phyloP scores from a whole-genome alignment of 2,888 invertebrate species.

The Drosophila hamatofila region DNA sequence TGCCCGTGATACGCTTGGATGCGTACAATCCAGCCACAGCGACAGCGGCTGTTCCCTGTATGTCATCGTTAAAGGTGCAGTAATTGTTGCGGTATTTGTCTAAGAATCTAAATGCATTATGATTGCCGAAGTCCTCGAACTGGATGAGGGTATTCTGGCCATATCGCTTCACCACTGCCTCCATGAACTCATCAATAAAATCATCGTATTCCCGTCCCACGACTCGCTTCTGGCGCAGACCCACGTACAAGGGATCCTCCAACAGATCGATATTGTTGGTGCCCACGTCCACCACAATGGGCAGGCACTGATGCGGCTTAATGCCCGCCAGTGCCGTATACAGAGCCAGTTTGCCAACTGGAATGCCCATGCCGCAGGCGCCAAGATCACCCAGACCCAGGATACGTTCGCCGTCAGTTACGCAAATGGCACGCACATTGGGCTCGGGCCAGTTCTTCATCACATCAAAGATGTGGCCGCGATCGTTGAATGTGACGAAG shows the following conservation, averaged over 20 bases:
- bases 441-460: slow-evolving; percentile 89
- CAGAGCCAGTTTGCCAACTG: slow-evolving; percentile 97
- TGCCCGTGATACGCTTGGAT: slow-evolving; percentile 86
- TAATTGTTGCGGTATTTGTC: slow-evolving; percentile 95
- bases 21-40: slow-evolving; percentile 94
- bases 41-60: slow-evolving; percentile 98
- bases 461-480: slow-evolving; percentile 96
- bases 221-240: slow-evolving; percentile 93
- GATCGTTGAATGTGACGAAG: slow-evolving; percentile 98
- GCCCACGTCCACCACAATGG: slow-evolving; percentile 97
- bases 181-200: slow-evolving; percentile 98
- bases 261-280: slow-evolving; percentile 95
- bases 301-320: slow-evolving; percentile 96
- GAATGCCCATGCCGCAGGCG: slow-evolving; percentile 98
- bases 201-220: slow-evolving; percentile 95
- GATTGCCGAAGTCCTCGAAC: slow-evolving; percentile 99
- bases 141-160: slow-evolving; percentile 94
- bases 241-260: slow-evolving; percentile 97
- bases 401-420: slow-evolving; percentile 99
- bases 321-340: slow-evolving; percentile 99
- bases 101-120: slow-evolving; percentile 97
- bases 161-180: slow-evolving; percentile 94
- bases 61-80: slow-evolving; percentile 99
- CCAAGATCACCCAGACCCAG: slow-evolving; percentile 98
- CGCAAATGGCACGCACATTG: slow-evolving; percentile 94